These are phyloP conservation scores for Andrena bucephala DNA, from an alignment of 2,888 invertebrate genomes.

Conservation along the genomic window DNA sequence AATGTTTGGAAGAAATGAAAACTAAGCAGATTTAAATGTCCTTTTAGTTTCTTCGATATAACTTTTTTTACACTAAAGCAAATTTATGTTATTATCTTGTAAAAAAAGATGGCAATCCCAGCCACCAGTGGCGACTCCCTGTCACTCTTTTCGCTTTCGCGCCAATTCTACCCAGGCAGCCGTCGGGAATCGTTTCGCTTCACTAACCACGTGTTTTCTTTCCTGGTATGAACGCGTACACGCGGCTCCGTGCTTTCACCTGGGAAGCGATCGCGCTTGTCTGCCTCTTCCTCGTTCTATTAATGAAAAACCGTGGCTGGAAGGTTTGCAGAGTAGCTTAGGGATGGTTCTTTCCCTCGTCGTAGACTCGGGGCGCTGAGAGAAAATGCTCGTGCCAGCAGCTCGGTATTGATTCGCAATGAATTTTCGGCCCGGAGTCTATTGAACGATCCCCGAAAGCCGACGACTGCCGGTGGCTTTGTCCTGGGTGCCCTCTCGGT, in stretches of 20 bases:
- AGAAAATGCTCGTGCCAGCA: background rate
- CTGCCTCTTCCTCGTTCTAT: background rate
- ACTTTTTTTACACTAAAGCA: too few species aligned
- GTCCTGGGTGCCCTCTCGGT: background rate
- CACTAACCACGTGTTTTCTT: slow-evolving; percentile 39
- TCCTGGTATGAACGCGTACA: slow-evolving; percentile 3
- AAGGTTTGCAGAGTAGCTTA: background rate
- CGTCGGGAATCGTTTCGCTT: slow-evolving; percentile 45
- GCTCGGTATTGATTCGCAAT: background rate
- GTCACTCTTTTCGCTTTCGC: slow-evolving; percentile 39
- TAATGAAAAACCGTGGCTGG: background rate
- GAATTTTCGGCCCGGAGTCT: background rate
- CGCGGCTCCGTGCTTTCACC: slow-evolving; percentile 48
- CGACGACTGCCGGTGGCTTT: slow-evolving; percentile 19
- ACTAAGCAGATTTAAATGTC: background rate
- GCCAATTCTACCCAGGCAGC: slow-evolving; percentile 3
- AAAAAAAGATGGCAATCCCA: background rate
- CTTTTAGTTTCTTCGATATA: background rate
- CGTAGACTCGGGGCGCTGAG: background rate
- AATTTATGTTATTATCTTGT: too few species aligned
- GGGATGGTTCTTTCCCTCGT: background rate
- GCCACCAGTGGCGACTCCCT: background rate
- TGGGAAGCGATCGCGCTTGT: slow-evolving; percentile 9
- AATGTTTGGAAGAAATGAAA: too few species aligned
- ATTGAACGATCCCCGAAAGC: background rate